These are phyloP conservation scores for Lasioglossum leucozonium DNA, from an alignment of 2,888 invertebrate genomes.

Conservation along the genomic window DNA sequence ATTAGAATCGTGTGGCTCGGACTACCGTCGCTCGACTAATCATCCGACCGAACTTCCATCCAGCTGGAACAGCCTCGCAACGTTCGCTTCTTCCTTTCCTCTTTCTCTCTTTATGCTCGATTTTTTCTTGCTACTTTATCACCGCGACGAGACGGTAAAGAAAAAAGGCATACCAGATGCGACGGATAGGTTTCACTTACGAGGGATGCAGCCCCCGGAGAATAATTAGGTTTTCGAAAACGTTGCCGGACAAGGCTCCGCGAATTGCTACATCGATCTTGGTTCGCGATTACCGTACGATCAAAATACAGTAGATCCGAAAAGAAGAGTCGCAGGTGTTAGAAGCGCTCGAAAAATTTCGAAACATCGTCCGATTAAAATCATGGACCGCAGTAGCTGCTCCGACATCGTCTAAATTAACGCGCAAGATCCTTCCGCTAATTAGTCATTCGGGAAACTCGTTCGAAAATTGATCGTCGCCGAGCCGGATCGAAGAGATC, in stretches of 20 bases:
- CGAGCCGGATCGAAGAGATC: slow-evolving; percentile 44
- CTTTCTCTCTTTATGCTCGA: background rate
- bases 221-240: background rate
- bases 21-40: slow-evolving; percentile 74
- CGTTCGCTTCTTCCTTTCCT: background rate
- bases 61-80: slow-evolving; percentile 27
- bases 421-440: background rate
- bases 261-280: too few relatives aligned
- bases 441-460: background rate
- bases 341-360: too few relatives aligned
- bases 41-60: slow-evolving; percentile 41
- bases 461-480: slow-evolving; percentile 39
- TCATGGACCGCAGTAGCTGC: too few relatives aligned
- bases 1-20: slow-evolving; percentile 76
- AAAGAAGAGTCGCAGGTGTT: background rate
- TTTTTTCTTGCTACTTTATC: background rate
- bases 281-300: too few relatives aligned
- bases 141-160: background rate
- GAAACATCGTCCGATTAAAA: too few relatives aligned
- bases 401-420: background rate
- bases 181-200: slow-evolving; percentile 16
- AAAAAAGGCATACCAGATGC: background rate
- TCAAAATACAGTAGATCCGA: too few relatives aligned
- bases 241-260: too few relatives aligned
- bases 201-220: background rate